phyloP scores from a whole-genome alignment of 2,797 vertebrate species.

The Octomys mimax region DNA sequence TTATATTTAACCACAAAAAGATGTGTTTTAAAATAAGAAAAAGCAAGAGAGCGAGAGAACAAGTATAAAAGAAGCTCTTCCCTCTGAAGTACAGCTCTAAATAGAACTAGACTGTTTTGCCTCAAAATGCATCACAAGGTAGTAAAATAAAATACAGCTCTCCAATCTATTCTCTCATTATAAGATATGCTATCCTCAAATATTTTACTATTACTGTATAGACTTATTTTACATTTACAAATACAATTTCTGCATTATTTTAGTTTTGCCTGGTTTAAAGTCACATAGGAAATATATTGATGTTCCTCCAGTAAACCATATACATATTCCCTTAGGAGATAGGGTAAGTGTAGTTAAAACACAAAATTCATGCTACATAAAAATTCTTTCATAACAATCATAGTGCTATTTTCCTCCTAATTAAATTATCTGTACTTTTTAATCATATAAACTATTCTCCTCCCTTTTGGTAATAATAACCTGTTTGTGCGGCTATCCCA shows the following conservation, averaged over 20 bases:
- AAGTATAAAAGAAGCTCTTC: slow-evolving; percentile 27
- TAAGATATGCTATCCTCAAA: background rate
- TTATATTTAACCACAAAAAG: slow-evolving; percentile 29
- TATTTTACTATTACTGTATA: background rate
- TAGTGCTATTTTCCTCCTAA: slow-evolving; percentile 68
- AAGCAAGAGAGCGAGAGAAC: background rate
- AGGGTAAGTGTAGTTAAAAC: background rate
- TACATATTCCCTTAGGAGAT: slow-evolving; percentile 32
- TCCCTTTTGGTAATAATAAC: slow-evolving; percentile 81
- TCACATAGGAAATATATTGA: slow-evolving; percentile 55
- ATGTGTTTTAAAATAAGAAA: background rate
- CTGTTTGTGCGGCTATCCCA: slow-evolving; percentile 80
- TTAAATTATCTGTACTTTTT: slow-evolving; percentile 84
- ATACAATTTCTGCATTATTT: slow-evolving; percentile 28
- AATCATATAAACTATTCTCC: slow-evolving; percentile 61
- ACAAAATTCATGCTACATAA: slow-evolving; percentile 59
- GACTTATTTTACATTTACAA: slow-evolving; percentile 47
- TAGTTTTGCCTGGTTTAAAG: slow-evolving; percentile 51
- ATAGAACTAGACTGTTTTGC: slow-evolving; percentile 65
- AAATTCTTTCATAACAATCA: slow-evolving; percentile 73
- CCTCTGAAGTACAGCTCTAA: slow-evolving; percentile 72
- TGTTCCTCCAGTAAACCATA: slow-evolving; percentile 72
- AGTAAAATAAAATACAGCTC: background rate
- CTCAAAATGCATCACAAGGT: background rate
- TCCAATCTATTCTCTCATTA: background rate